These are phyloP conservation scores for Pyralis farinalis DNA, from an alignment of 2,888 invertebrate species.

Conservation along the genomic window DNA sequence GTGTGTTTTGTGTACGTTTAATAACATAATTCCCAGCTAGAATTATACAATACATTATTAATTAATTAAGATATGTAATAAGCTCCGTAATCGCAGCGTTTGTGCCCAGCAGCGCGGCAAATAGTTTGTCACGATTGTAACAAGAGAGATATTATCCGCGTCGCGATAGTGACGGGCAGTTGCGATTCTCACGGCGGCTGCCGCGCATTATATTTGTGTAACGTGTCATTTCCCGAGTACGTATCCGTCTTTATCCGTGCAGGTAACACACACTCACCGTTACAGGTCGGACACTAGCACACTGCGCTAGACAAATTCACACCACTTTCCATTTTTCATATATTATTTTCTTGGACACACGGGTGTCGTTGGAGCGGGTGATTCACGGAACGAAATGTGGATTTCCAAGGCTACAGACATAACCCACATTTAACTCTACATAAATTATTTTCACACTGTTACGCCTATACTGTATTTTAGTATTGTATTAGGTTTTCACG, in stretches of 20 bases:
- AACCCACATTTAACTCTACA: conserved; percentile 58
- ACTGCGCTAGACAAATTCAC: conserved; percentile 70
- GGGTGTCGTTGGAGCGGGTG: conserved; percentile 54
- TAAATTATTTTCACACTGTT: conserved; percentile 48
- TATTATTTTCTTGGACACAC: conserved; percentile 61
- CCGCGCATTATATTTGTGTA: conserved; percentile 34
- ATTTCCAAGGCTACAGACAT: conserved; percentile 50
- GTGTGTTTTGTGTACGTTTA: not conserved
- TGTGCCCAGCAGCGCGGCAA: conserved; percentile 49
- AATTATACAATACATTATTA: conserved; percentile 18
- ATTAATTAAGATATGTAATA: conserved; percentile 40
- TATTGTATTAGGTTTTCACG: too few relatives aligned
- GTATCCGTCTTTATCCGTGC: conserved; percentile 41
- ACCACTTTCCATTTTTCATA: conserved; percentile 78
- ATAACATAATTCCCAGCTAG: conserved; percentile 11
- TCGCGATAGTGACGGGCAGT: conserved; percentile 39
- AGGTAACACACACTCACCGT: conserved; percentile 46
- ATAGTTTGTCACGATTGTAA: conserved; percentile 59
- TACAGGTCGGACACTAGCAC: conserved; percentile 58
- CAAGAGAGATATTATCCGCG: conserved; percentile 48
- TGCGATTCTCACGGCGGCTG: conserved; percentile 54
- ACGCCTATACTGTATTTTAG: too few relatives aligned
- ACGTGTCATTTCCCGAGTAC: conserved; percentile 46
- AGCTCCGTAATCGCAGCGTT: conserved; percentile 38
- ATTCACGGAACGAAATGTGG: conserved; percentile 62